phyloP scores from a whole-genome alignment of 2,113 vertebrate genomes.

The Calyptomena viridis region DNA sequence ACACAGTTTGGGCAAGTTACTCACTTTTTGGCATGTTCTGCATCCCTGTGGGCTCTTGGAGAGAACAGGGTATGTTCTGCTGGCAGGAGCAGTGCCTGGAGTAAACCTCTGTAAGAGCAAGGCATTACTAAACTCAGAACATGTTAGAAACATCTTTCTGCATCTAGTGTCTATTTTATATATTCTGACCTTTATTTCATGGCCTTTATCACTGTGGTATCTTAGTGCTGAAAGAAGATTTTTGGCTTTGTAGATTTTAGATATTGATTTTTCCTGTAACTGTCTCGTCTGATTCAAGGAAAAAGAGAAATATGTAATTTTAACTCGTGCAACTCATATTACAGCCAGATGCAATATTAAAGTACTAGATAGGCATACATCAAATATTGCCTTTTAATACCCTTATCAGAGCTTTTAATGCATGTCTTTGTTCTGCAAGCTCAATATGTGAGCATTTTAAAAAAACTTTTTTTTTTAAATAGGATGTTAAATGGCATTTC shows the following conservation, averaged over 20 bases:
- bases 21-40: fast-evolving
- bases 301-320: constrained; percentile 38
- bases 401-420: constrained; percentile 62
- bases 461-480: not conserved
- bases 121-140: not conserved
- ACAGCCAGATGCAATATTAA: constrained; percentile 54
- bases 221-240: not conserved
- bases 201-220: not conserved
- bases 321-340: constrained; percentile 7
- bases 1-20: not conserved
- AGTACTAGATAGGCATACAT: constrained; percentile 46
- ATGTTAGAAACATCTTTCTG: not conserved
- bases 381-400: constrained; percentile 70
- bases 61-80: not conserved
- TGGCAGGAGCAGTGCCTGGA: not conserved
- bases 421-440: constrained; percentile 53
- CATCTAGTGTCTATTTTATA: constrained; percentile 1
- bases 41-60: not conserved
- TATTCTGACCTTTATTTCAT: constrained; percentile 27
- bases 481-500: constrained; percentile 65
- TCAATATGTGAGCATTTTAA: not conserved
- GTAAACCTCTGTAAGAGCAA: not conserved
- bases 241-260: constrained; percentile 32
- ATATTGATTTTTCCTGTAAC: constrained; percentile 53
- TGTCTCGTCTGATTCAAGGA: constrained; percentile 34